Percentiles rank a stretch among this genome's conserved stretches.
Conservation (phyloP, 2,113 vertebrate species). For the Hystrix brachyura region DNA sequence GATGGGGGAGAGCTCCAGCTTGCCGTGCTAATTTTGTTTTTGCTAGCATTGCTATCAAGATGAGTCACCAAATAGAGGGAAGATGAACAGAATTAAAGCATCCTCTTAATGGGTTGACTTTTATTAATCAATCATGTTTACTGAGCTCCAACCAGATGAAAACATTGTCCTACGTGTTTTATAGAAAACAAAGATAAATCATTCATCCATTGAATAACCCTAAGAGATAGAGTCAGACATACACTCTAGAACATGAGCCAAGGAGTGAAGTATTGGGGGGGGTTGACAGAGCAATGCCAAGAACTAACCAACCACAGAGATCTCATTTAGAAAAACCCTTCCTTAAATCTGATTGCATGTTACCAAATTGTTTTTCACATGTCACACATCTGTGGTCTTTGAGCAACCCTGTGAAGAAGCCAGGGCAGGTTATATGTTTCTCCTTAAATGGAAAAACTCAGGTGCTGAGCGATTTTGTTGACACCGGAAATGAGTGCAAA, state of each 20-base stretch:
- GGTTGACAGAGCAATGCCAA: background rate
- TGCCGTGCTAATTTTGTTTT: background rate
- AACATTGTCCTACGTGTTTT: constrained; percentile 53
- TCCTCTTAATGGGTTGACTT: constrained; percentile 32
- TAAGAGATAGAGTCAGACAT: background rate
- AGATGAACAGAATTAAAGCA: constrained; percentile 38
- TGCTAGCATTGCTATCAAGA: background rate
- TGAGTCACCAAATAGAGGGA: constrained; percentile 5
- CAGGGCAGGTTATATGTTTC: background rate
- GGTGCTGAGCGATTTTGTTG: background rate
- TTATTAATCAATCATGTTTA: constrained; percentile 53
- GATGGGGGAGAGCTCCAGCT: background rate
- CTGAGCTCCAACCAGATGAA: constrained; percentile 48
- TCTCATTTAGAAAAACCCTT: background rate
- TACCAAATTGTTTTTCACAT: background rate
- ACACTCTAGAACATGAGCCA: background rate
- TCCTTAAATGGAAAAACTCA: background rate
- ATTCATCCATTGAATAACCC: background rate
- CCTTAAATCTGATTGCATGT: background rate
- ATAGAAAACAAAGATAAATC: constrained; percentile 57
- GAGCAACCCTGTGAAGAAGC: background rate
- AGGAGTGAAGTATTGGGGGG: background rate
- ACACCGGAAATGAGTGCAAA: background rate
- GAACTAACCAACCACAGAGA: background rate
- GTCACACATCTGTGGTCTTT: background rate